Conservation (phyloP, 2,113 vertebrate species). For the Nyctereutes procyonoides region DNA sequence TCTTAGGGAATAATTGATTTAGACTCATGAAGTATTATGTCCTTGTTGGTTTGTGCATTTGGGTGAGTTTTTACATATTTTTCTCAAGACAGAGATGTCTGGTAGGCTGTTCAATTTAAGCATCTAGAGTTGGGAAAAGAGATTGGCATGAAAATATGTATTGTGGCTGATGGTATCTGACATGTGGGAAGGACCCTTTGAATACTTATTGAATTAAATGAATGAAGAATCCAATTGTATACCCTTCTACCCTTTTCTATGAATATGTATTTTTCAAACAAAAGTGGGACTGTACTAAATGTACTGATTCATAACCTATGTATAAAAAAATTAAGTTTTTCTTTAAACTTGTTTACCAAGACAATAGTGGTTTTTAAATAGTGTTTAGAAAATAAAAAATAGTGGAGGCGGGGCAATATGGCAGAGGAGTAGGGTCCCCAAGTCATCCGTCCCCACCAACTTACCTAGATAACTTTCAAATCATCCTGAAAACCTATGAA, state of each 20-base stretch:
- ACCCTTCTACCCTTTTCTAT: slow-evolving; percentile 15
- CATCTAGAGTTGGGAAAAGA: slow-evolving; percentile 38
- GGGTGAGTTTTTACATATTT: slow-evolving; percentile 12
- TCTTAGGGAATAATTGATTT: slow-evolving; percentile 14
- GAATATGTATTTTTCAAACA: slow-evolving; percentile 41
- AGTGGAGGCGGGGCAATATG: too few relatives aligned
- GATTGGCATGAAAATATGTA: background rate
- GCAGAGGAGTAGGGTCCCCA: too few relatives aligned
- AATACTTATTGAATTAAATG: background rate
- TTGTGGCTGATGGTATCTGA: background rate
- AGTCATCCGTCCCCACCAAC: too few relatives aligned
- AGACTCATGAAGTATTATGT: background rate
- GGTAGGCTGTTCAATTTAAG: background rate
- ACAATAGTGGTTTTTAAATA: background rate
- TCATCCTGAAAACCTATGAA: too few relatives aligned
- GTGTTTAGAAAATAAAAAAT: too few relatives aligned
- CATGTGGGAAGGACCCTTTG: background rate
- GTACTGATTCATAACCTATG: background rate
- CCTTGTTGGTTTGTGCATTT: background rate
- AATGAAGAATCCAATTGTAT: background rate
- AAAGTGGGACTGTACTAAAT: slow-evolving; percentile 1
- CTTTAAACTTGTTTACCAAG: background rate
- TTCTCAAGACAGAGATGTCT: background rate
- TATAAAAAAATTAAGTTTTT: background rate
- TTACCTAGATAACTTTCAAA: too few relatives aligned